These are phyloP conservation scores for Blennius ocellaris DNA, from an alignment of 2,113 vertebrate genomes.

Conservation along the genomic window DNA sequence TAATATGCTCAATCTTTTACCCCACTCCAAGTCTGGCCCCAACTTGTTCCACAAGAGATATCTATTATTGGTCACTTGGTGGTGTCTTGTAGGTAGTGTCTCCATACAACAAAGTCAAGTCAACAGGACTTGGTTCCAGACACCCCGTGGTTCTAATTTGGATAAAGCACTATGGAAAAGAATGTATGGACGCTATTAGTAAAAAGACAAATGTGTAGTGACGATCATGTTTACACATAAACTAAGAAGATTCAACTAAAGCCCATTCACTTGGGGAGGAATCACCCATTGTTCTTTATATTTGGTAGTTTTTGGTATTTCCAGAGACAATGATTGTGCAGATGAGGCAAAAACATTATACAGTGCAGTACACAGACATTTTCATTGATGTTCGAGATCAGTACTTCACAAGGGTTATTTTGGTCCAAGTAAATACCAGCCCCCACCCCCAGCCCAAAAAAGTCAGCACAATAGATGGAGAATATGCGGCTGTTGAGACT, in stretches of 20 bases:
- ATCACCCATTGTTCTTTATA: slow-evolving; percentile 19
- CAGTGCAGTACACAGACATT: slow-evolving; percentile 12
- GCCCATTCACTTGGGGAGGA: not conserved
- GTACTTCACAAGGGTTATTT: slow-evolving; percentile 47
- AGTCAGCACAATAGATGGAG: slow-evolving; percentile 53
- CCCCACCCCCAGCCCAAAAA: slow-evolving; percentile 45
- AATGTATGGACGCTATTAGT: too few relatives aligned
- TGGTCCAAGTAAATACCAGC: slow-evolving; percentile 53
- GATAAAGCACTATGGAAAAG: too few relatives aligned
- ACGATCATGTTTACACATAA: not conserved
- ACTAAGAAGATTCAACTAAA: not conserved
- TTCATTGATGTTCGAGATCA: slow-evolving; percentile 56
- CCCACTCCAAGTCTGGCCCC: too few relatives aligned
- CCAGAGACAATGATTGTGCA: slow-evolving; percentile 14
- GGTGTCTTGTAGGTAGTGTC: too few relatives aligned
- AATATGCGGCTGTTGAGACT: slow-evolving; percentile 59
- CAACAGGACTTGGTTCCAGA: too few relatives aligned
- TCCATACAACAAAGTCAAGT: too few relatives aligned
- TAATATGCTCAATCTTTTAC: too few relatives aligned
- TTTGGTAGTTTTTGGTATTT: slow-evolving; percentile 25
- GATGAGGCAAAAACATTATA: slow-evolving; percentile 29
- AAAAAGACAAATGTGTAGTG: not conserved
- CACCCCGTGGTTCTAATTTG: too few relatives aligned
- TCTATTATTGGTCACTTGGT: too few relatives aligned
- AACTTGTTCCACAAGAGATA: too few relatives aligned